phyloP scores from a whole-genome alignment of 2,113 vertebrate species.

The Sinocyclocheilus maitianheensis region DNA sequence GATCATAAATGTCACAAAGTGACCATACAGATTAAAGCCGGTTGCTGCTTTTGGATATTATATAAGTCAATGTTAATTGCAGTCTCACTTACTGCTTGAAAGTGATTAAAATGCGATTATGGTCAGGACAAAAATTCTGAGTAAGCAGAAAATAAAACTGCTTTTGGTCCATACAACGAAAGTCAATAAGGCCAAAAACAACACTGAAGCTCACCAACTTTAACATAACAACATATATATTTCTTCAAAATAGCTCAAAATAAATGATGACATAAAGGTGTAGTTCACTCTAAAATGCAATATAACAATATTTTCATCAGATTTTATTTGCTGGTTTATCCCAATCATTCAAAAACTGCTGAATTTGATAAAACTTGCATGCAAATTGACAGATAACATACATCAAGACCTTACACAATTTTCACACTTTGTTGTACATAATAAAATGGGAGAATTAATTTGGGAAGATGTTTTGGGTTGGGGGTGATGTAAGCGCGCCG shows the following conservation, averaged over 20 bases:
- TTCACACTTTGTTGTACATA: neutral
- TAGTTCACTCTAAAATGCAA: no score
- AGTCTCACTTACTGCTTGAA: neutral
- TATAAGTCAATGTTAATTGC: neutral
- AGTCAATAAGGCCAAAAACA: neutral
- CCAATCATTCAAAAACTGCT: neutral
- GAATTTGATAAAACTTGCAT: neutral
- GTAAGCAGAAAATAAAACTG: neutral
- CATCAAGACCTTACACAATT: neutral
- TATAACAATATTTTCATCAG: neutral
- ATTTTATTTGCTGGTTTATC: neutral
- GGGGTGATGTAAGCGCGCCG: no score
- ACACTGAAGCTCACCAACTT: neutral
- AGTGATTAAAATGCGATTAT: neutral
- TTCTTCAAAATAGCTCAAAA: no score
- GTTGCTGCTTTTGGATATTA: neutral
- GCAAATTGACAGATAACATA: neutral
- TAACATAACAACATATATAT: neutral
- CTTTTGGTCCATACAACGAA: neutral
- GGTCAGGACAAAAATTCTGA: neutral
- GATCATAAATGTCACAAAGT: neutral
- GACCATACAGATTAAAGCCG: neutral
- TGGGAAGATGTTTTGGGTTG: no score
- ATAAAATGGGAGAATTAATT: neutral
- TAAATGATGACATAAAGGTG: no score